Evolutionary conservation across 2,113 vertebrate species (phyloP).

Genomic region (Eolophus roseicapilla): DNA sequence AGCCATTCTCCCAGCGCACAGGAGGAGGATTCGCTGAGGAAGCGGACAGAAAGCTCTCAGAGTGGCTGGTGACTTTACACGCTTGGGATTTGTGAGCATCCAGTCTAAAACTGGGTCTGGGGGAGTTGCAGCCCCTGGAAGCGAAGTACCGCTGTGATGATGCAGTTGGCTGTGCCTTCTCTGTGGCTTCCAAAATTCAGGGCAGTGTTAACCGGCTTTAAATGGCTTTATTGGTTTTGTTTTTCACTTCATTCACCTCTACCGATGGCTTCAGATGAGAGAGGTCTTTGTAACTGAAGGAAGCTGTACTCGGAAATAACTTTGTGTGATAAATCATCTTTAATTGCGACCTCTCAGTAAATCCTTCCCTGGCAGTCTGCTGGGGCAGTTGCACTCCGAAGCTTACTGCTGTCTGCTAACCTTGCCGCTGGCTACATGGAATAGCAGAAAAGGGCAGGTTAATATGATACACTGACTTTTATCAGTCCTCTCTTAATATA

Average conservation of each 20-base stretch:
- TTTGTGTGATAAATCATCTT: background rate
- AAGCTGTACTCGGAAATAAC: accelerated
- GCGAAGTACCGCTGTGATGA: accelerated
- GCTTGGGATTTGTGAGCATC: background rate
- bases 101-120: accelerated
- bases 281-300: background rate
- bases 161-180: accelerated
- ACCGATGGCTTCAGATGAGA: background rate
- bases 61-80: accelerated
- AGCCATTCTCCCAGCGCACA: accelerated
- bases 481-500: background rate
- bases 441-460: background rate
- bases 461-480: accelerated
- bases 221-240: background rate
- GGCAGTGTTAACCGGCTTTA: background rate
- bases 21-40: background rate
- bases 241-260: background rate
- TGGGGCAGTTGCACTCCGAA: accelerated
- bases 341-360: accelerated
- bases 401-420: accelerated
- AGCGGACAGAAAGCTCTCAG: accelerated
- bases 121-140: background rate
- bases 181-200: accelerated
- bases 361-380: background rate
- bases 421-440: background rate